These are phyloP conservation scores for Tribolium freemani DNA, from an alignment of 2,888 invertebrate genomes.

Conservation along the genomic window DNA sequence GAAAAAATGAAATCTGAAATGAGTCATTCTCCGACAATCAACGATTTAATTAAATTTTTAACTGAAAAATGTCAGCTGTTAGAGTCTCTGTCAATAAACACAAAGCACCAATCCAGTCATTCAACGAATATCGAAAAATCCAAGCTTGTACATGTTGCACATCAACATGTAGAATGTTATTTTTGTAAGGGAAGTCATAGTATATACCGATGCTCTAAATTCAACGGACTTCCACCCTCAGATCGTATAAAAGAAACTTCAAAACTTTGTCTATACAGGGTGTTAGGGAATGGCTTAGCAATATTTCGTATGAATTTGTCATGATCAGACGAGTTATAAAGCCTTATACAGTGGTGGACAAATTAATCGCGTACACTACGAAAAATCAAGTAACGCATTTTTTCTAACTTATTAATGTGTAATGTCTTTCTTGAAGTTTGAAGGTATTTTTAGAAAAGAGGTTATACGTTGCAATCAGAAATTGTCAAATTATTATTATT, in stretches of 20 bases:
- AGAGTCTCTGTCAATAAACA: neutral
- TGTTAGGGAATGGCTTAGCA: too few relatives aligned
- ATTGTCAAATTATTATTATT: too few relatives aligned
- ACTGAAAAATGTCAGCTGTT: slow-evolving; percentile 16
- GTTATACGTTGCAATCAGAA: too few relatives aligned
- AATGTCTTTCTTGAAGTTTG: too few relatives aligned
- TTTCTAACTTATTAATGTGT: too few relatives aligned
- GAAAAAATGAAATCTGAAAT: neutral
- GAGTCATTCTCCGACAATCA: neutral
- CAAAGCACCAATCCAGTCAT: neutral
- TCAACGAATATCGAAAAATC: neutral
- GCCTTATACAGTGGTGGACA: too few relatives aligned
- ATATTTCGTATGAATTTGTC: too few relatives aligned
- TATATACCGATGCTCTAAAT: slow-evolving; percentile 3
- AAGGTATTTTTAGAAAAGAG: too few relatives aligned
- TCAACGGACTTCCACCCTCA: neutral
- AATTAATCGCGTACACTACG: too few relatives aligned
- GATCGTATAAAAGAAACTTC: slow-evolving; percentile 1
- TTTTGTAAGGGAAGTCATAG: slow-evolving; percentile 6
- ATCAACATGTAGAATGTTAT: neutral
- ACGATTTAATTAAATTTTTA: slow-evolving; percentile 10
- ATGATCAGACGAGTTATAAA: too few relatives aligned
- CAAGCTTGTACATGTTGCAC: neutral
- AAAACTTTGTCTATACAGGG: neutral
- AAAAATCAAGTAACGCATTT: too few relatives aligned